These are phyloP conservation scores for Erpetoichthys calabaricus DNA, from an alignment of 2,797 vertebrate species.

Conservation along the genomic window DNA sequence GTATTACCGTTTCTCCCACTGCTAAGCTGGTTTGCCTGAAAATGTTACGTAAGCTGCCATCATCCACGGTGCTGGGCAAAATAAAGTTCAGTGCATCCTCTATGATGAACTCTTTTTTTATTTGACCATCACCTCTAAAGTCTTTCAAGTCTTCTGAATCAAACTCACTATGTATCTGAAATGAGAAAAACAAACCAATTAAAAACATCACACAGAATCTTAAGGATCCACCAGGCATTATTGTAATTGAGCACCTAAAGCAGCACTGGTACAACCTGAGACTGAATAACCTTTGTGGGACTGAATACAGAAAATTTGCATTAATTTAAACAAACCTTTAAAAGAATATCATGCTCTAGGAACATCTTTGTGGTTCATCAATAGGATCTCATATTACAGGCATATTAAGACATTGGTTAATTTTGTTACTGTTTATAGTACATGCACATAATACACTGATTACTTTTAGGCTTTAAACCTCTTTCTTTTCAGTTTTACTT, in stretches of 20 bases:
- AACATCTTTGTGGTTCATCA: no score
- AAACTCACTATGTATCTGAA: constrained; percentile 64
- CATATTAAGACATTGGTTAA: no score
- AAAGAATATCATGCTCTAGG: no score
- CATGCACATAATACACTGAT: no score
- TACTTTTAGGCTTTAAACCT: no score
- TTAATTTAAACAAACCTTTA: background rate
- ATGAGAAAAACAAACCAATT: constrained; percentile 6
- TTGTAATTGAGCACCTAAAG: constrained; percentile 7
- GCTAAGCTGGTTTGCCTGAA: constrained; percentile 27
- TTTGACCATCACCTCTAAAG: constrained; percentile 51
- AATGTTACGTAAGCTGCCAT: constrained; percentile 25
- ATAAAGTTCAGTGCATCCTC: constrained; percentile 71
- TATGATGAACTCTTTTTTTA: constrained; percentile 62
- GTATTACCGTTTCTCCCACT: constrained; percentile 32
- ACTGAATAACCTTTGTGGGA: background rate
- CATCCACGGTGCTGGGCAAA: constrained; percentile 37
- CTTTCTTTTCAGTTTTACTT: no score
- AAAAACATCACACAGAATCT: constrained; percentile 3
- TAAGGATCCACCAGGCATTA: constrained; percentile 3
- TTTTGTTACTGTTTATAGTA: no score
- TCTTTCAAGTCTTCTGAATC: constrained; percentile 47
- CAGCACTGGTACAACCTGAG: no score
- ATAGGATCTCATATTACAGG: no score
- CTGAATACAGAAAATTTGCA: constrained; percentile 12